A percentile compares a stretch with the other conserved stretches of the same genome.
These are phyloP conservation scores for Strongylocentrotus purpuratus DNA, from an alignment of 35 echinoderm and acorn worm species.

Conservation along the genomic window DNA sequence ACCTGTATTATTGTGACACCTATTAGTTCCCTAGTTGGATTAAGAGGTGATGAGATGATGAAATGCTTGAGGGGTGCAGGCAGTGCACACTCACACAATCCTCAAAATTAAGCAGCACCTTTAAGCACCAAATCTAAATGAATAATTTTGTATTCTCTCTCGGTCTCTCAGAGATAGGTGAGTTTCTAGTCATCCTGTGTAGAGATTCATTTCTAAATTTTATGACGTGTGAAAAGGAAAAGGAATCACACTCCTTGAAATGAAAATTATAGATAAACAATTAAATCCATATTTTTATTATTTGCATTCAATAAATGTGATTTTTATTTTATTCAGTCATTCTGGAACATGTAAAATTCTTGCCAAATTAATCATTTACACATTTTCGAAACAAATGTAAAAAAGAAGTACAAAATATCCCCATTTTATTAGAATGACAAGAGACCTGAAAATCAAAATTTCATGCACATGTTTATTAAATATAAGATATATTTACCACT, in stretches of 20 bases:
- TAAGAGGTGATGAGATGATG: constrained; percentile 43
- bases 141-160: background rate
- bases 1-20: constrained; percentile 41
- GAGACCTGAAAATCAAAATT: too few species aligned
- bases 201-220: background rate
- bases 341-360: too few species aligned
- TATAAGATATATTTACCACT: too few species aligned
- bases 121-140: background rate
- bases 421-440: too few species aligned
- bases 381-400: too few species aligned
- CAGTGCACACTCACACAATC: background rate
- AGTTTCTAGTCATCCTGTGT: background rate
- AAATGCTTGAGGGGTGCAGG: background rate
- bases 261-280: background rate
- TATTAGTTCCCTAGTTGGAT: constrained; percentile 32
- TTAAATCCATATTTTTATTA: too few species aligned
- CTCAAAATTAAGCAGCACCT: background rate
- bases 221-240: background rate
- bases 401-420: too few species aligned
- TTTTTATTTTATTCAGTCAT: too few species aligned
- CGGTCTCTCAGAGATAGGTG: background rate
- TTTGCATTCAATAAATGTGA: too few species aligned
- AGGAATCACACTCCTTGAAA: background rate
- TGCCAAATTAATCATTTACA: too few species aligned
- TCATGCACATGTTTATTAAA: too few species aligned